Percentiles rank a stretch among this genome's conserved stretches.
These are phyloP conservation scores for Strongylocentrotus purpuratus DNA, from an alignment of 35 echinoderm and acorn worm genomes.

Conservation along the genomic window DNA sequence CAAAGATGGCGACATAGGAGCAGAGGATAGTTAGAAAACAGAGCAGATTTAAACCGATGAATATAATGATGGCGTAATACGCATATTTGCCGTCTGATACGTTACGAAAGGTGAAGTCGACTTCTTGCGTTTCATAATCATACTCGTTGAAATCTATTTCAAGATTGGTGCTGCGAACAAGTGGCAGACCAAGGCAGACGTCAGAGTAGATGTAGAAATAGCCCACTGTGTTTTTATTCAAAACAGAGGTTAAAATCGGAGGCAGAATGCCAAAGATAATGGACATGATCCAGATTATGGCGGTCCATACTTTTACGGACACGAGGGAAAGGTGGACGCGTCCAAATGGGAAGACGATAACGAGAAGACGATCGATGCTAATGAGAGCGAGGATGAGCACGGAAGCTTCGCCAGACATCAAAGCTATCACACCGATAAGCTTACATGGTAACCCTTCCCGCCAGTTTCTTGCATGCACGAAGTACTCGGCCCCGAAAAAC, in stretches of 20 bases:
- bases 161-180: constrained; percentile 29
- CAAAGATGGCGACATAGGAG: constrained; percentile 70
- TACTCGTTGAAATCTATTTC: background rate
- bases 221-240: background rate
- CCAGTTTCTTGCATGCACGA: constrained; percentile 38
- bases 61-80: constrained; percentile 75
- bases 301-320: background rate
- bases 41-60: constrained; percentile 69
- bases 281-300: constrained; percentile 16
- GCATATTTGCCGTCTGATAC: constrained; percentile 3
- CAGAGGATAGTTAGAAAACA: constrained; percentile 65
- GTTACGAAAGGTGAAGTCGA: background rate
- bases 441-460: constrained; percentile 33
- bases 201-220: constrained; percentile 43
- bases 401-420: constrained; percentile 61
- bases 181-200: constrained; percentile 48
- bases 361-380: constrained; percentile 54
- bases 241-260: background rate
- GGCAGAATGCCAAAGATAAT: background rate
- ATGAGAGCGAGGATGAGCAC: constrained; percentile 60
- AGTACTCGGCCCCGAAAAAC: constrained; percentile 31
- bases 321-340: background rate
- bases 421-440: constrained; percentile 35
- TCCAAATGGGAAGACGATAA: constrained; percentile 53
- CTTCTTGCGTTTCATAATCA: background rate